A percentile compares a stretch with the other conserved stretches of the same genome.
Conservation (phyloP, 2,888 invertebrate species). For the Yponomeuta malinellus region DNA sequence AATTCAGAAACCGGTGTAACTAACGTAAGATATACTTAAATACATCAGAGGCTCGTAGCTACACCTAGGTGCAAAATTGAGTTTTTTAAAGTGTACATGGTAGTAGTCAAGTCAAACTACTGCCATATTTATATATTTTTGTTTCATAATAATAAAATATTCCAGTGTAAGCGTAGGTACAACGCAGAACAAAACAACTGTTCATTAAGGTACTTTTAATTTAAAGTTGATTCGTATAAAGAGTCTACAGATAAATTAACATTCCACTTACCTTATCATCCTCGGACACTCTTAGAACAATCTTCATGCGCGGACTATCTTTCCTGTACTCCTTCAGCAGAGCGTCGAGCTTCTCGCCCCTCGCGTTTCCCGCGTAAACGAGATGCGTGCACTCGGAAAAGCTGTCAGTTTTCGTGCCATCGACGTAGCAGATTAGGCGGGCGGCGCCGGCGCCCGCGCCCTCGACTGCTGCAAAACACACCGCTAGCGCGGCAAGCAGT, state of each 20-base stretch:
- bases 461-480: conserved; percentile 32
- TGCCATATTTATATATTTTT: no score
- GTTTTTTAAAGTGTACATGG: no score
- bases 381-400: conserved; percentile 71
- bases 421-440: conserved; percentile 65
- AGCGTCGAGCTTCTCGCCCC: conserved; percentile 59
- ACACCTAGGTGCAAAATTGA: no score
- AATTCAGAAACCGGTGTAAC: no score
- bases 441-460: conserved; percentile 66
- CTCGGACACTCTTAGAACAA: conserved; percentile 72
- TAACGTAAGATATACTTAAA: no score
- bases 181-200: no score
- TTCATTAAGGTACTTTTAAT: no score
- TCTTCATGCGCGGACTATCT: conserved; percentile 66
- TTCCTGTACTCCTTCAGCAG: conserved; percentile 67
- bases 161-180: no score
- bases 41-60: no score
- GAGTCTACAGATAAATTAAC: background rate
- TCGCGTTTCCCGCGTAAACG: conserved; percentile 61
- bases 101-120: no score
- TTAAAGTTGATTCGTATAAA: background rate
- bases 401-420: conserved; percentile 42
- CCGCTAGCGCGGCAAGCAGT: conserved; percentile 45
- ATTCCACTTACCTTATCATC: conserved; percentile 72
- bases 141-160: no score